phyloP scores from a whole-genome alignment of 2,797 vertebrate genomes.

The Coranthus polyacanthus region DNA sequence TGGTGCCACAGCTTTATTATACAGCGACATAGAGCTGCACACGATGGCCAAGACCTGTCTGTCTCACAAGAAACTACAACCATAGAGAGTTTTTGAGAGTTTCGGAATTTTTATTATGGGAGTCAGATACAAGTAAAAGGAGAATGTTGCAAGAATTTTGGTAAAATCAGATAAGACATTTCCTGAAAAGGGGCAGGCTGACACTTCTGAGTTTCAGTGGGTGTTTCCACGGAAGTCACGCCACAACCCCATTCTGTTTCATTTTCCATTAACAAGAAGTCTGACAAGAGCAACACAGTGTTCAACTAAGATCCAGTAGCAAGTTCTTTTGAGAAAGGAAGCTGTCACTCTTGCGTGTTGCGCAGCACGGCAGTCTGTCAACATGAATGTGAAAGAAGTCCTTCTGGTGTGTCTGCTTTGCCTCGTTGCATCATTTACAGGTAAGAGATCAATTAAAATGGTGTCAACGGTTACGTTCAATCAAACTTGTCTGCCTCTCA shows the following conservation, averaged over 20 bases:
- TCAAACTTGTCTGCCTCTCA: too few species aligned
- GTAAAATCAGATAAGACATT: neutral
- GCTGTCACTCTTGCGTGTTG: too few species aligned
- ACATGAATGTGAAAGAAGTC: neutral
- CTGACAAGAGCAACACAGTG: neutral
- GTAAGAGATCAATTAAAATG: constrained; percentile 28
- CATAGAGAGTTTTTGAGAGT: too few species aligned
- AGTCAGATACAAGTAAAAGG: too few species aligned
- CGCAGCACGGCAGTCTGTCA: neutral
- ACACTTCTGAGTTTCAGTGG: neutral
- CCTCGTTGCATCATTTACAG: constrained; percentile 17
- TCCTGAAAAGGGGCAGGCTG: neutral
- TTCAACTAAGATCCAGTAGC: neutral
- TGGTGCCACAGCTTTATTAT: too few species aligned
- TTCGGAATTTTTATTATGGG: too few species aligned
- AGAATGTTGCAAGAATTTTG: too few species aligned
- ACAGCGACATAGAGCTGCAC: too few species aligned
- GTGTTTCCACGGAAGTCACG: neutral
- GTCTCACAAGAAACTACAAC: too few species aligned
- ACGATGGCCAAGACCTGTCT: too few species aligned
- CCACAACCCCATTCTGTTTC: neutral
- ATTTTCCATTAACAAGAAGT: neutral
- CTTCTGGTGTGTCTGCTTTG: neutral
- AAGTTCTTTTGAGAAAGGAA: neutral
- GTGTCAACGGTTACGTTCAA: too few species aligned